Conservation (phyloP, 2,888 invertebrate species). For the Theretra japonica region DNA sequence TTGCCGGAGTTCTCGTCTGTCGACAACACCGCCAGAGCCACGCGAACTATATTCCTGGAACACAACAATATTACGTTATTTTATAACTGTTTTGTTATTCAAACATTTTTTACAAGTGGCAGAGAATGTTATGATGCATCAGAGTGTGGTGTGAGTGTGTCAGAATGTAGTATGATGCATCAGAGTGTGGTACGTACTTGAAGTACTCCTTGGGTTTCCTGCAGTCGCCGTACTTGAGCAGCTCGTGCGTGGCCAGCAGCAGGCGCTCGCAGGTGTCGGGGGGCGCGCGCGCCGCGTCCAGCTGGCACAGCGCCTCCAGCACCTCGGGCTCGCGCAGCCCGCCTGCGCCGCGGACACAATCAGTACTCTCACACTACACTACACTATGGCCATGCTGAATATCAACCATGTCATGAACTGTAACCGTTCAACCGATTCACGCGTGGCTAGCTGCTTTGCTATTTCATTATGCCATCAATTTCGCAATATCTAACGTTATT, state of each 20-base stretch:
- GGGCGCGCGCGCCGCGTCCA: constrained; percentile 65
- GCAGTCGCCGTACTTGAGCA: constrained; percentile 80
- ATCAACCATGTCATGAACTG: too few relatives aligned
- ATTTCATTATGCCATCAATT: too few relatives aligned
- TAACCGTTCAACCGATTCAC: too few relatives aligned
- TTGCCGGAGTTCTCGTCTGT: constrained; percentile 68
- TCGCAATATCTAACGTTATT: too few relatives aligned
- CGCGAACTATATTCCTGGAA: constrained; percentile 88
- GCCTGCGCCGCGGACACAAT: constrained; percentile 48
- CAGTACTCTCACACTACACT: not conserved
- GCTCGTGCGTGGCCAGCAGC: constrained; percentile 74
- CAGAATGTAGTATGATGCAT: too few relatives aligned
- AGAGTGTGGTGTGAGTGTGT: too few relatives aligned
- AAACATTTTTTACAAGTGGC: too few relatives aligned
- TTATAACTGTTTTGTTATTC: too few relatives aligned
- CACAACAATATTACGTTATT: not conserved
- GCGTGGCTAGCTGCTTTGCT: too few relatives aligned
- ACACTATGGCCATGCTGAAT: not conserved
- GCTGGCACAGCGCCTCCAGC: constrained; percentile 69
- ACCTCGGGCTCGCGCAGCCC: constrained; percentile 78
- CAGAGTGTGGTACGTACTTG: constrained; percentile 57
- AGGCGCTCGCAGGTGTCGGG: constrained; percentile 71
- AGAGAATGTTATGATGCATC: too few relatives aligned
- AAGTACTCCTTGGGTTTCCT: constrained; percentile 73
- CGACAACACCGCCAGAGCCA: constrained; percentile 89